phyloP scores from a whole-genome alignment of 2,888 invertebrate species.

The Mantis religiosa region DNA sequence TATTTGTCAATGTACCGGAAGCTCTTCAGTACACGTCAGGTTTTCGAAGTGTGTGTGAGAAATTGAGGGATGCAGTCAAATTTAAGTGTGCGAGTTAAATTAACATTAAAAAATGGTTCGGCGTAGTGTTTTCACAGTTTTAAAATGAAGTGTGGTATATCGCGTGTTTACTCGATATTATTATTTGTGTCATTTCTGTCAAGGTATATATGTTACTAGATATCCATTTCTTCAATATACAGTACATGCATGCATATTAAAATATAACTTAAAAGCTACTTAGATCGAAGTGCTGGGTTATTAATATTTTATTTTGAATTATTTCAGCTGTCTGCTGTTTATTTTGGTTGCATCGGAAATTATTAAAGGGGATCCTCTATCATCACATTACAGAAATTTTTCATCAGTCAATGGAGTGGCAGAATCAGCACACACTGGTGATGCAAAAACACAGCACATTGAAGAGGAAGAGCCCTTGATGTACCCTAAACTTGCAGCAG shows the following conservation, averaged over 20 bases:
- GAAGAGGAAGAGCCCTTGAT: not conserved
- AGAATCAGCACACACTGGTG: not conserved
- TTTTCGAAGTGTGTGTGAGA: conserved; percentile 24
- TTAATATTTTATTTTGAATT: not conserved
- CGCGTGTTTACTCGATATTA: conserved; percentile 57
- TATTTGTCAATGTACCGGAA: conserved; percentile 31
- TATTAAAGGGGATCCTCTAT: not conserved
- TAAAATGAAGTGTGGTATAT: conserved; percentile 60
- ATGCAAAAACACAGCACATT: not conserved
- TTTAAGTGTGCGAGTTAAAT: not conserved
- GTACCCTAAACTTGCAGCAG: not conserved
- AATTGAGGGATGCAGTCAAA: not conserved
- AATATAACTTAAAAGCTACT: not conserved
- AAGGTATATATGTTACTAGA: conserved; percentile 45
- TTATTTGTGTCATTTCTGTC: conserved; percentile 57
- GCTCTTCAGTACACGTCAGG: conserved; percentile 37
- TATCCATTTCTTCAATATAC: not conserved
- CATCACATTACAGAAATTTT: not conserved
- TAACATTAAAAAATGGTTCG: not conserved
- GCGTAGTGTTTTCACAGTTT: not conserved
- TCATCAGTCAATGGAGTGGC: not conserved
- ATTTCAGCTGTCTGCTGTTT: not conserved
- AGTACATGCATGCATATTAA: not conserved
- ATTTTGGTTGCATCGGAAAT: conserved; percentile 5
- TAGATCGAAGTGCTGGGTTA: not conserved